These are phyloP conservation scores for Dysdera silvatica DNA, from an alignment of 1,140 invertebrate genomes.

Conservation along the genomic window DNA sequence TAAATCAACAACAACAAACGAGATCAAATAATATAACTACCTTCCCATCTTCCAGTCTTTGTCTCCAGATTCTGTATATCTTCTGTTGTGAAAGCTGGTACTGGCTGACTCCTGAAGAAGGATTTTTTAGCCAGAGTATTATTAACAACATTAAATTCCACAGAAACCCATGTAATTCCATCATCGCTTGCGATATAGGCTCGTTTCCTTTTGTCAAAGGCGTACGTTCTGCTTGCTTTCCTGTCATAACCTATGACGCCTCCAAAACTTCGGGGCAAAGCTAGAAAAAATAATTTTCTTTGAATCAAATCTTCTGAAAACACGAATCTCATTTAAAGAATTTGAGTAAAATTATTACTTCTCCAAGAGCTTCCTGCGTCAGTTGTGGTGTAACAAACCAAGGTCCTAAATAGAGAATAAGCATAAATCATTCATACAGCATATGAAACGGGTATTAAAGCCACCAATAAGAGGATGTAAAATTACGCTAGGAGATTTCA, in stretches of 20 bases:
- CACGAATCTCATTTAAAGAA: not conserved
- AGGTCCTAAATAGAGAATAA: not conserved
- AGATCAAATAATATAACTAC: no score
- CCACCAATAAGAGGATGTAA: not conserved
- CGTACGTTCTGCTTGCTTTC: slow-evolving; percentile 25
- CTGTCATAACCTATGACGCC: slow-evolving; percentile 26
- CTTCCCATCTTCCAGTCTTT: slow-evolving; percentile 28
- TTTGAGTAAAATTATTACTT: slow-evolving; percentile 12
- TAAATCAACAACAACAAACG: not conserved
- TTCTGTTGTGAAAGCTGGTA: slow-evolving; percentile 26
- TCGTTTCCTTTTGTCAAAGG: slow-evolving; percentile 24
- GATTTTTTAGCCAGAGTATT: slow-evolving; percentile 16
- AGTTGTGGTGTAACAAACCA: slow-evolving; percentile 10
- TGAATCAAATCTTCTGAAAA: slow-evolving; percentile 8
- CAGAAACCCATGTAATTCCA: slow-evolving; percentile 23
- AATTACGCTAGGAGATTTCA: not conserved
- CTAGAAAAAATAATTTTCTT: not conserved
- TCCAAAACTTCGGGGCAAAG: slow-evolving; percentile 14
- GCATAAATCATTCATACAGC: not conserved
- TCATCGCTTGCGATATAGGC: slow-evolving; percentile 24
- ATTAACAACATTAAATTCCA: slow-evolving; percentile 22
- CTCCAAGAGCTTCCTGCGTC: slow-evolving; percentile 20
- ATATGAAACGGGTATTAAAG: not conserved
- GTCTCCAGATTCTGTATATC: slow-evolving; percentile 26
- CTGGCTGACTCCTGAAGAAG: slow-evolving; percentile 27